Conservation (phyloP, 2,888 invertebrate genomes). For the Limnephilus rhombicus region DNA sequence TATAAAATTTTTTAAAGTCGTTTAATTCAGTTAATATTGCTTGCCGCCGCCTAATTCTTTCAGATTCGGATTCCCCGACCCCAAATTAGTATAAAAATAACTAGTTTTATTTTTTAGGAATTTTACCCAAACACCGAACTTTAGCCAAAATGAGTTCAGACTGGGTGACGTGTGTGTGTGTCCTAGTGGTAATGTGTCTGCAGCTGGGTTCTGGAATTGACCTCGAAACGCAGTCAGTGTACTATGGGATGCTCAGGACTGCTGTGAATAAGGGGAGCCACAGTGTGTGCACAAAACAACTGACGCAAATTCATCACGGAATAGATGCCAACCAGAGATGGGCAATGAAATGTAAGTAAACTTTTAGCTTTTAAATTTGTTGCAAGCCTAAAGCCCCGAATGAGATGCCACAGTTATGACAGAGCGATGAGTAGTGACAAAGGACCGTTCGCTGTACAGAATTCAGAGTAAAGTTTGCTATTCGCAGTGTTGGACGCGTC, state of each 20-base stretch:
- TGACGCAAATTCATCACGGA: constrained; percentile 67
- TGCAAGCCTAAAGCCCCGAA: no score
- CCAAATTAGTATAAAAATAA: no score
- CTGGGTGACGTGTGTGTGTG: neutral
- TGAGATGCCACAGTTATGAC: no score
- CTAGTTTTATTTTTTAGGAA: no score
- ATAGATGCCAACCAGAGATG: constrained; percentile 68
- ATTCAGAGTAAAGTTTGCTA: neutral
- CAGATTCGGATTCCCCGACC: no score
- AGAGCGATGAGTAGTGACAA: no score
- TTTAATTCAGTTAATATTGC: no score
- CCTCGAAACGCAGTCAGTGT: constrained; percentile 66
- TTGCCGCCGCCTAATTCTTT: no score
- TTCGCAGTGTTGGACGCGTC: constrained; percentile 78
- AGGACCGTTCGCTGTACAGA: no score
- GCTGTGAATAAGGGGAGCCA: constrained; percentile 62
- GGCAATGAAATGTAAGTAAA: constrained; percentile 69
- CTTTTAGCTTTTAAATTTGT: no score
- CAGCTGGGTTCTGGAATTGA: neutral
- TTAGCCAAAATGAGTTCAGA: neutral
- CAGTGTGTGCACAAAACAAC: constrained; percentile 67
- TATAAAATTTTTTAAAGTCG: no score
- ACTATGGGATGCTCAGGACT: constrained; percentile 68
- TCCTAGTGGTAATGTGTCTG: neutral
- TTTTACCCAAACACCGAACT: no score